phyloP scores from a whole-genome alignment of 2,113 vertebrate genomes.

The Aramus guarauna region DNA sequence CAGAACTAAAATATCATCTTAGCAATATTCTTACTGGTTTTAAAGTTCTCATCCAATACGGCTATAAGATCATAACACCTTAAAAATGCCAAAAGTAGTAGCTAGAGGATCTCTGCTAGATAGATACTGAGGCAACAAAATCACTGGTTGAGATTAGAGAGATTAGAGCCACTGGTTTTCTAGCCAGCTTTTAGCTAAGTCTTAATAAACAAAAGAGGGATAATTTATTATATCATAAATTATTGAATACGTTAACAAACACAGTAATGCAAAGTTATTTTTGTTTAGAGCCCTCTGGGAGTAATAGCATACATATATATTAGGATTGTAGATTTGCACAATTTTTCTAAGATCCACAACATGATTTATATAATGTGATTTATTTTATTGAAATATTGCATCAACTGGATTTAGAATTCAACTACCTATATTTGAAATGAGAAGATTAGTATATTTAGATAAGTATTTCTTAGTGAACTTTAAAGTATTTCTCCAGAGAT shows the following conservation, averaged over 20 bases:
- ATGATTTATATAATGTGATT: background rate
- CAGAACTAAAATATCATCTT: background rate
- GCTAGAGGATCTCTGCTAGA: background rate
- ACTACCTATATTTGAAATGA: background rate
- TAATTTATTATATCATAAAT: constrained; percentile 43
- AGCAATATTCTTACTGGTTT: background rate
- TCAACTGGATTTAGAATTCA: background rate
- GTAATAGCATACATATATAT: background rate
- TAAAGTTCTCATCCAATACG: background rate
- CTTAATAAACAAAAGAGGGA: constrained; percentile 35
- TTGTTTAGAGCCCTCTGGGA: background rate
- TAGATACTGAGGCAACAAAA: background rate
- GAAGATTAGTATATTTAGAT: background rate
- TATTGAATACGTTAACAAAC: constrained; percentile 9
- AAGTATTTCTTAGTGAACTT: background rate
- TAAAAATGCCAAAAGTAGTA: background rate
- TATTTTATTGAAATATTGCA: background rate
- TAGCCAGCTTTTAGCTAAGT: constrained; percentile 12
- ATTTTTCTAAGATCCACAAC: background rate
- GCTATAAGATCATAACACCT: background rate
- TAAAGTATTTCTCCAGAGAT: constrained; percentile 11
- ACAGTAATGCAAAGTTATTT: background rate
- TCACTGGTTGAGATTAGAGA: constrained; percentile 30
- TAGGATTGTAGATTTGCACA: background rate
- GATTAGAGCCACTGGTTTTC: constrained; percentile 13